Percentiles rank a stretch among this genome's conserved stretches.
phyloP scores from a whole-genome alignment of 2,113 vertebrate species.

The Rhinolophus ferrumequinum region DNA sequence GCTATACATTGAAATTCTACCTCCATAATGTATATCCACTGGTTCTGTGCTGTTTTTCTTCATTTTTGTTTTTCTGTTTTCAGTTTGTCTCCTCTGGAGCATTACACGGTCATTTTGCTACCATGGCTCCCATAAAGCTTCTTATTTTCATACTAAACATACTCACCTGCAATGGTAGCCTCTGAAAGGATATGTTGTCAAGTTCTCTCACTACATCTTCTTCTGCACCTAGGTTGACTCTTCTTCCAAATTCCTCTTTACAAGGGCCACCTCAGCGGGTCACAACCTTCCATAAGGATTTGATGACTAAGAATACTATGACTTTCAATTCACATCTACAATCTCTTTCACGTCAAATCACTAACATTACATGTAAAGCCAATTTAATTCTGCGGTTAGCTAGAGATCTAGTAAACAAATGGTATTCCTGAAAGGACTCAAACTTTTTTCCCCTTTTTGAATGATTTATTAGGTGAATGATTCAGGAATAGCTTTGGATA shows the following conservation, averaged over 20 bases:
- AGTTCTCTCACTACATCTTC: not conserved
- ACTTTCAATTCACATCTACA: not conserved
- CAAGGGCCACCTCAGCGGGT: not conserved
- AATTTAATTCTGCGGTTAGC: not conserved
- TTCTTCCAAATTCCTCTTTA: not conserved
- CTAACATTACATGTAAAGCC: not conserved
- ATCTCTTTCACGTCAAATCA: not conserved
- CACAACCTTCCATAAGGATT: not conserved
- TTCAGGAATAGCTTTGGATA: not conserved
- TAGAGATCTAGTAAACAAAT: not conserved
- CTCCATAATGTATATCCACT: not conserved
- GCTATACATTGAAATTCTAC: not conserved
- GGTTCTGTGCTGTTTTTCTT: not conserved
- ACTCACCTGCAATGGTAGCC: not conserved
- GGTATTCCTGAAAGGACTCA: not conserved
- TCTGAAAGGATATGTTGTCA: not conserved
- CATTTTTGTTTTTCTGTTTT: not conserved
- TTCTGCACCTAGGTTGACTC: not conserved
- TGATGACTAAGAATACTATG: not conserved
- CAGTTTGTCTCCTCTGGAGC: not conserved
- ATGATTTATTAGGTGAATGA: not conserved
- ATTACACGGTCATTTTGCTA: not conserved
- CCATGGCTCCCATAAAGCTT: not conserved
- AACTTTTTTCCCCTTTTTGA: not conserved
- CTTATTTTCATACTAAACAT: not conserved